Evolutionary conservation across 2,797 vertebrate genomes (phyloP).

Genomic region (Epinephelus malabaricus): DNA sequence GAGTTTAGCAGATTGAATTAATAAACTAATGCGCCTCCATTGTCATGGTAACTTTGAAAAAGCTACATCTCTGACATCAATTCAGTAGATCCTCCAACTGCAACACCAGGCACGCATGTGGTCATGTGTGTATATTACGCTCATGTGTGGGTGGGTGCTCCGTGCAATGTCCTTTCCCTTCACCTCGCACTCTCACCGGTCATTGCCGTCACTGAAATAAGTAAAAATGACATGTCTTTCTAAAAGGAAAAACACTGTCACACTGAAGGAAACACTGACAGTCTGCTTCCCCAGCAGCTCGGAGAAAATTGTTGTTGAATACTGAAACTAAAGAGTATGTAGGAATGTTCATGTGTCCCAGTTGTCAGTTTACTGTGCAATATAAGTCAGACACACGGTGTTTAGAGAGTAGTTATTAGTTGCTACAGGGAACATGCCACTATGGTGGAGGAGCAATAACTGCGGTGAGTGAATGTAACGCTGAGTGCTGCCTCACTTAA

Average conservation of each 20-base stretch:
- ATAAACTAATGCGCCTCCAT: background rate
- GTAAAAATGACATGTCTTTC: background rate
- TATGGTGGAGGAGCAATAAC: background rate
- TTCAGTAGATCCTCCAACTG: background rate
- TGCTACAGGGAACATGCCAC: slow-evolving; percentile 32
- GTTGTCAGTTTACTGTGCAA: slow-evolving; percentile 45
- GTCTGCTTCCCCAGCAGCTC: background rate
- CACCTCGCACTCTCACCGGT: slow-evolving; percentile 13
- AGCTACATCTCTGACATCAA: background rate
- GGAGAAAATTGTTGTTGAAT: background rate
- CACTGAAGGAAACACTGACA: slow-evolving; percentile 7
- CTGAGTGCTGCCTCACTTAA: background rate
- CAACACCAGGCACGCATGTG: background rate
- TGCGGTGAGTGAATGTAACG: slow-evolving; percentile 7
- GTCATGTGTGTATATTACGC: background rate
- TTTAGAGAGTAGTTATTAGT: slow-evolving; percentile 46
- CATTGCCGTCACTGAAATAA: slow-evolving; percentile 32
- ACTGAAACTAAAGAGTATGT: slow-evolving; percentile 14
- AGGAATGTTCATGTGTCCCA: slow-evolving; percentile 33
- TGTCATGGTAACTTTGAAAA: background rate
- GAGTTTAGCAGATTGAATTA: background rate
- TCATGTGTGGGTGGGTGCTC: background rate
- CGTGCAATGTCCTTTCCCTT: background rate
- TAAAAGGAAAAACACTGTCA: slow-evolving; percentile 9
- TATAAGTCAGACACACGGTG: slow-evolving; percentile 34